A percentile compares a stretch with the other conserved stretches of the same genome.
Evolutionary conservation across 2,797 vertebrate species (phyloP).

Genomic region (Artibeus lituratus): DNA sequence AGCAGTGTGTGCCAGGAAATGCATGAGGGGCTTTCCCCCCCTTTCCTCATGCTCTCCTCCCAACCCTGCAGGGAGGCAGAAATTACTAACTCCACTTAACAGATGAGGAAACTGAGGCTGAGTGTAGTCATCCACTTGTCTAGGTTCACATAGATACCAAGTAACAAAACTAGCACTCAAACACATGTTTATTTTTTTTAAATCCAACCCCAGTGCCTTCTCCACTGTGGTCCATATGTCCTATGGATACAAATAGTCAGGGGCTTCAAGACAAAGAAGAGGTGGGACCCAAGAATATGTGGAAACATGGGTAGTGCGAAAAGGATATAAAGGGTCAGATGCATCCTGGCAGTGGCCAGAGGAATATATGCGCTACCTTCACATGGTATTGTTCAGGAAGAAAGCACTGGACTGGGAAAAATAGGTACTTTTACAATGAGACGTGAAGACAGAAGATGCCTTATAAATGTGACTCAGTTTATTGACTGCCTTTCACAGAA

Average conservation of each 20-base stretch:
- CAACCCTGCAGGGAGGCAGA: not conserved
- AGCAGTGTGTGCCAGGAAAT: not conserved
- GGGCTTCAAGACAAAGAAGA: not conserved
- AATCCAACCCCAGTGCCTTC: not conserved
- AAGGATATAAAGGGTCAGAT: not conserved
- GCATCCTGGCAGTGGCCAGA: not conserved
- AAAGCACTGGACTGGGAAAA: not conserved
- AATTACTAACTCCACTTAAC: not conserved
- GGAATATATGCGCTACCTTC: fast-evolving
- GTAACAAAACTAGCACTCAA: not conserved
- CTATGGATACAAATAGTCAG: not conserved
- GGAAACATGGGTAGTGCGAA: not conserved
- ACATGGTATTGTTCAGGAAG: not conserved
- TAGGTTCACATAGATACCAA: not conserved
- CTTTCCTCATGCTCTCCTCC: not conserved
- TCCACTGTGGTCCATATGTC: not conserved
- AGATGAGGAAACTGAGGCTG: not conserved
- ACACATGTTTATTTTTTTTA: not conserved
- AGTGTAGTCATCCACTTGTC: too few species aligned
- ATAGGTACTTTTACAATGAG: not conserved
- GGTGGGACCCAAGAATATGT: not conserved
- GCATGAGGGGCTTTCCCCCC: not conserved
- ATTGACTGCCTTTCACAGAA: not conserved
- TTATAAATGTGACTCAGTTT: not conserved
- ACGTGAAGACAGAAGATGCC: not conserved